Conservation (phyloP, 2,113 vertebrate species). For the Hipposideros armiger region DNA sequence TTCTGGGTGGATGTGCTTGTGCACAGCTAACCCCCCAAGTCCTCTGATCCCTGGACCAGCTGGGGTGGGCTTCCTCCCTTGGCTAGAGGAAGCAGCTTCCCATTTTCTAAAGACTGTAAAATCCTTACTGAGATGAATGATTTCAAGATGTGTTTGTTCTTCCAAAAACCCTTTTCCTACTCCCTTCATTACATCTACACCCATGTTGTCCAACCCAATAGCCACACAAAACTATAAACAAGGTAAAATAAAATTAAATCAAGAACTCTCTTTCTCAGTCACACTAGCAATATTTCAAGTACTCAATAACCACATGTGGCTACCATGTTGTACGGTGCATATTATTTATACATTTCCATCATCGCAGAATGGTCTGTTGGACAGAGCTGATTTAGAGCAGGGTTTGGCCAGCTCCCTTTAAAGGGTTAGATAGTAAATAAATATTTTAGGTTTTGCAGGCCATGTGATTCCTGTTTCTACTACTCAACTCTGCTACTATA, state of each 20-base stretch:
- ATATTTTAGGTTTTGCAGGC: background rate
- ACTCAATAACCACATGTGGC: background rate
- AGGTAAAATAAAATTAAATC: constrained; percentile 17
- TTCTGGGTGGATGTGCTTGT: background rate
- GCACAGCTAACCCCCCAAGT: background rate
- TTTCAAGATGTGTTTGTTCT: background rate
- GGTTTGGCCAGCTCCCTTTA: background rate
- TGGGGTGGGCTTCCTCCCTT: background rate
- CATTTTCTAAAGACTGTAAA: constrained; percentile 4
- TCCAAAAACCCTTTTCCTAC: background rate
- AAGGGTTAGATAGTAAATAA: background rate
- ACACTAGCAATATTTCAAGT: background rate
- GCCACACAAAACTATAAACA: background rate
- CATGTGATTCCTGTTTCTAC: background rate
- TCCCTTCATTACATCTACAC: background rate
- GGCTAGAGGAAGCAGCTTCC: background rate
- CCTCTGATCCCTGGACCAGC: background rate
- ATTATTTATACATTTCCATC: background rate
- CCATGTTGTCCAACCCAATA: background rate
- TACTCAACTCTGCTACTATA: background rate
- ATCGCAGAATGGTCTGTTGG: background rate
- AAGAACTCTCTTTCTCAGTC: background rate
- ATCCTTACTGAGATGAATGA: background rate
- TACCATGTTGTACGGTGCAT: background rate
- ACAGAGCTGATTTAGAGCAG: background rate